Evolutionary conservation across 2,888 invertebrate genomes (phyloP).

Genomic region (Morpho achilles): DNA sequence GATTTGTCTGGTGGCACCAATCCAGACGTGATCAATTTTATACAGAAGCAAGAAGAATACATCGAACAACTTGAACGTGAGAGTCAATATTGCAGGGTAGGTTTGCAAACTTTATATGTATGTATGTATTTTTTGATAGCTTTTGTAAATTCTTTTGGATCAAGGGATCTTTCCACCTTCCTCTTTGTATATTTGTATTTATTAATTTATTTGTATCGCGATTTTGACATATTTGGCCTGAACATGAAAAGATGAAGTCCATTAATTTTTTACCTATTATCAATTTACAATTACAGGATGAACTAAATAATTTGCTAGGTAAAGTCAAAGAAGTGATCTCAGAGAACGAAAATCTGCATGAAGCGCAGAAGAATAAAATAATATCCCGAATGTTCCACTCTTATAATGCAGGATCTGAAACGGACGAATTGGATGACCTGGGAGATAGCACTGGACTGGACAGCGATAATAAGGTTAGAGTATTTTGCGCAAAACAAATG

Average conservation of each 20-base stretch:
- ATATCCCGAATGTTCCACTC: slow-evolving; percentile 81
- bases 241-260: no score
- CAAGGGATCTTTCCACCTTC: no score
- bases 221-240: no score
- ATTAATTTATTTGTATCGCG: no score
- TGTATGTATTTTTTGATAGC: no score
- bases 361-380: slow-evolving; percentile 85
- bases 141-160: no score
- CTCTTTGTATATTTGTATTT: no score
- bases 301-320: slow-evolving; percentile 85
- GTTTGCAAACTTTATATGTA: slow-evolving; percentile 5
- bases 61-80: slow-evolving; percentile 92
- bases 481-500: no score
- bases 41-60: slow-evolving; percentile 92
- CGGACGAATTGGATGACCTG: slow-evolving; percentile 65
- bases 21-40: slow-evolving; percentile 88
- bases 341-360: slow-evolving; percentile 90
- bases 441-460: slow-evolving; percentile 71
- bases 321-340: slow-evolving; percentile 92
- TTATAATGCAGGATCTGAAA: slow-evolving; percentile 67
- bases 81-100: slow-evolving; percentile 88
- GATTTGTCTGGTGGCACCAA: slow-evolving; percentile 67
- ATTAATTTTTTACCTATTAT: no score
- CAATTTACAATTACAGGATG: slow-evolving; percentile 73
- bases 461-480: slow-evolving; percentile 60